These are phyloP conservation scores for Protobothrops flavoviridis DNA, from an alignment of 2,113 vertebrate genomes.

Conservation along the genomic window DNA sequence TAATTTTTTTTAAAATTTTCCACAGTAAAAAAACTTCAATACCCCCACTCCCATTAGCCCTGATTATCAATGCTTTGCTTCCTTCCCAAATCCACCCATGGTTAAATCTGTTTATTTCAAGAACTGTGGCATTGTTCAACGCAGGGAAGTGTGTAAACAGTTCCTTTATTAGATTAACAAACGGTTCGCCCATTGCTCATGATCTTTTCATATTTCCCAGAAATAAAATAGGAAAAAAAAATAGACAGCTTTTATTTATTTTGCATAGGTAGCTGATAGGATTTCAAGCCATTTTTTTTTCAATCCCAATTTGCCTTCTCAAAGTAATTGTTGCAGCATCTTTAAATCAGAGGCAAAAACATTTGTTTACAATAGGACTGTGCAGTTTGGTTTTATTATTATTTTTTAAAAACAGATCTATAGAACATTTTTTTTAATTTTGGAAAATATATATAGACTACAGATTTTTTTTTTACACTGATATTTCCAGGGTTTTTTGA, in stretches of 20 bases:
- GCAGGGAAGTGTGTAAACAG: conserved; percentile 67
- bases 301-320: conserved; percentile 44
- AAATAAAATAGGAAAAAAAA: conserved; percentile 51
- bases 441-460: conserved; percentile 41
- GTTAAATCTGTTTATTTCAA: conserved; percentile 57
- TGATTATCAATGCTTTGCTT: conserved; percentile 59
- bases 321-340: conserved; percentile 66
- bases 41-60: conserved; percentile 51
- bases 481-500: conserved; percentile 49
- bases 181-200: conserved; percentile 44
- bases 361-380: conserved; percentile 68
- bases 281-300: conserved; percentile 20
- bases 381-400: conserved; percentile 64
- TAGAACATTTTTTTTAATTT: conserved; percentile 29
- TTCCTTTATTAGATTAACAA: conserved; percentile 50
- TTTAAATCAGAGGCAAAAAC: conserved; percentile 72
- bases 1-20: conserved; percentile 70
- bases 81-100: background rate
- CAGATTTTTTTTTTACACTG: conserved; percentile 36
- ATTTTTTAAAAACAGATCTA: conserved; percentile 28
- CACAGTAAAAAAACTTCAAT: conserved; percentile 67
- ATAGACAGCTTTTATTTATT: conserved; percentile 45
- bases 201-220: conserved; percentile 51
- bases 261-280: conserved; percentile 56
- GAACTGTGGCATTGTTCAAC: conserved; percentile 61